Base-by-base conservation (phyloP, 92 coral and sea anemone species). In the Palythoa grandis region DNA sequence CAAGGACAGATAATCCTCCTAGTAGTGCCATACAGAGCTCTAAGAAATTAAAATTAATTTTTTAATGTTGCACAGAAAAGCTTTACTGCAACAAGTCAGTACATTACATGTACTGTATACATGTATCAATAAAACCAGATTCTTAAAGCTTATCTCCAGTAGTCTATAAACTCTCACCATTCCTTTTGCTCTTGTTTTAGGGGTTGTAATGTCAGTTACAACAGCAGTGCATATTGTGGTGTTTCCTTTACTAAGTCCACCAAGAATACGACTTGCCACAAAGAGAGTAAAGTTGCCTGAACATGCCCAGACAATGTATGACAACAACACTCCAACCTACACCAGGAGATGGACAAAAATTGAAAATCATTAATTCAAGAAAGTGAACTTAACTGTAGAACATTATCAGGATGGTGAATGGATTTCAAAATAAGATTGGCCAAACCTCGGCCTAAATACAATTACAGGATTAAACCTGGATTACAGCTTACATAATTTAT, bases 181-280 rank as follows among this genome's bases (percentile, higher is more conserved):
- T 91, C 98, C 98, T 67, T 96, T 96, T 15, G 98, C 98, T 76
- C 98, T 91, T 48, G 93, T 96, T 88, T 89, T 92, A 61, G 76
- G 67, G 12, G 96, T 89, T 3, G 98, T 96, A 48, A 95, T 93
- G 83, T 96, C 98, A 72, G 98, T 88, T 15, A 96, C 92, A 38
- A 92, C 92, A 20, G 98, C 98, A 78, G 98, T 95, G 38, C 95
- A 90, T 75, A 96, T 95, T 9, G 98, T 96, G 1, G 93, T 96
- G 77, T 93, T 96, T 20, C 98, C 98, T 90, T 96, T 96, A 76
- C 93, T 91, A 13, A 96, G 89, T 50, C 98, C 98, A 79, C 98
- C 96, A 86, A 96, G 91, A 83, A 96, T 93, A 66, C 98, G 90
- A 66, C 98, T 98, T 5, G 95, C 78, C 22, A 96, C 98, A 93